A percentile compares a stretch with the other conserved stretches of the same genome.
Evolutionary conservation across 2,113 vertebrate genomes (phyloP).

Genomic region (Bujurquina vittata): DNA sequence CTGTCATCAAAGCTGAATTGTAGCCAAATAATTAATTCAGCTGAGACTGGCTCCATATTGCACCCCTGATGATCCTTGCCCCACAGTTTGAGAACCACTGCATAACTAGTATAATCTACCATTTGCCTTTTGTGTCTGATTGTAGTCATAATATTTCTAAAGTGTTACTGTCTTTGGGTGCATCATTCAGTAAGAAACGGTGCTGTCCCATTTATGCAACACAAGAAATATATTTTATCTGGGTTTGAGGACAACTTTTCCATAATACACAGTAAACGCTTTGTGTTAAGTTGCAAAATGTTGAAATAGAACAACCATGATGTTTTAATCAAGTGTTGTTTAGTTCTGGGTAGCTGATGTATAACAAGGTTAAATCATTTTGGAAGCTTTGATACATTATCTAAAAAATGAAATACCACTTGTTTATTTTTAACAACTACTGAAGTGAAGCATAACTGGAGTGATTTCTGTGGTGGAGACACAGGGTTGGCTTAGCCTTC

Average conservation of each 20-base stretch:
- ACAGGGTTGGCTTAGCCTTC: constrained; percentile 5
- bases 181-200: background rate
- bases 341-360: background rate
- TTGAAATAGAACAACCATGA: background rate
- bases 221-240: background rate
- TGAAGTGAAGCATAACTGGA: background rate
- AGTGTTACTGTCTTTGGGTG: background rate
- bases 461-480: background rate
- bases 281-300: background rate
- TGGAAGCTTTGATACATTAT: background rate
- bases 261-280: background rate
- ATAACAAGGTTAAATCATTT: background rate
- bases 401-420: background rate
- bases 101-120: background rate
- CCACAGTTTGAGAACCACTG: background rate
- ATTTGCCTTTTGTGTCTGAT: background rate
- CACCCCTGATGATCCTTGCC: background rate
- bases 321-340: background rate
- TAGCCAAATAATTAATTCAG: background rate
- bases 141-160: background rate
- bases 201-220: background rate
- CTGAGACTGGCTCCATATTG: background rate
- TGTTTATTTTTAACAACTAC: background rate
- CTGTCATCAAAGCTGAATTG: background rate
- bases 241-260: background rate